Conservation (phyloP, 2,113 vertebrate genomes). For the Nycticorax nycticorax region DNA sequence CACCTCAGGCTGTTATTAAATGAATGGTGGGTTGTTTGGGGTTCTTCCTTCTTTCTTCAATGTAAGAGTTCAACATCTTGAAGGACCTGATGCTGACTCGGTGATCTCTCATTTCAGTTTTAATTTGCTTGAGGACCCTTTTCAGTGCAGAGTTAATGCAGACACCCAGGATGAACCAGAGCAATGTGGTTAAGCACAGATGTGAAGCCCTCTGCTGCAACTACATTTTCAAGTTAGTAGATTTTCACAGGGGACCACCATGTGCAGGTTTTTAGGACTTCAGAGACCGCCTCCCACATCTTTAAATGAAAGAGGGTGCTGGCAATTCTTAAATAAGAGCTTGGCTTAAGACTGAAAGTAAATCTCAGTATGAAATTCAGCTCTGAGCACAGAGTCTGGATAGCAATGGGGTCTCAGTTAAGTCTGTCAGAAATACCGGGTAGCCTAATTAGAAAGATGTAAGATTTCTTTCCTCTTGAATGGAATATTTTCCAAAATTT, state of each 20-base stretch:
- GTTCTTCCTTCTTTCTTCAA: background rate
- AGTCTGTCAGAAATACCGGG: background rate
- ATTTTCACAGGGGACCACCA: background rate
- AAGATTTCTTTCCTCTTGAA: background rate
- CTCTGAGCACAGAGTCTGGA: background rate
- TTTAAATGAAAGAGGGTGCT: background rate
- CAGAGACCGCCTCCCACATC: background rate
- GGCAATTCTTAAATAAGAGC: background rate
- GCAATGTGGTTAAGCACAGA: background rate
- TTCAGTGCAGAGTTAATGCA: background rate
- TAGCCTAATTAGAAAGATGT: background rate
- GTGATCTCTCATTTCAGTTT: background rate
- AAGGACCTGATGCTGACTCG: background rate
- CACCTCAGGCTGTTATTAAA: background rate
- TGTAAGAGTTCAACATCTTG: background rate
- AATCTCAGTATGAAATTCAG: background rate
- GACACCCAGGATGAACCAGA: background rate
- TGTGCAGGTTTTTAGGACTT: background rate
- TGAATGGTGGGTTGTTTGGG: fast-evolving
- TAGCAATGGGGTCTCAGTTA: background rate
- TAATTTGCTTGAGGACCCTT: background rate
- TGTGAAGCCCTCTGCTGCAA: background rate
- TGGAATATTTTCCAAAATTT: background rate
- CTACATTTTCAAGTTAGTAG: background rate
- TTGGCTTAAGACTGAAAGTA: background rate